Conservation (phyloP, 2,888 invertebrate genomes). For the Noctua janthina region DNA sequence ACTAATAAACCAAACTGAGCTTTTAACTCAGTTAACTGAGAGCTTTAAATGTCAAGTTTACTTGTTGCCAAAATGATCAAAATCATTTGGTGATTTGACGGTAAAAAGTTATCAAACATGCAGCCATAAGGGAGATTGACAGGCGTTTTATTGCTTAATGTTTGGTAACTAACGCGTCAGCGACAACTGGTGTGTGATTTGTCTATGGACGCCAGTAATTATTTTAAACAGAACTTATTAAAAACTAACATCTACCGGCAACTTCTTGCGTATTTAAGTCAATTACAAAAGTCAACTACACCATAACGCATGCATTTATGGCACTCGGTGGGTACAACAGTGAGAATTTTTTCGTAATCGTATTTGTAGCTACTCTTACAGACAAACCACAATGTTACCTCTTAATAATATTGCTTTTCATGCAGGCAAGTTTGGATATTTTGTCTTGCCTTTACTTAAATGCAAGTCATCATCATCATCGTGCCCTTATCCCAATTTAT, state of each 20-base stretch:
- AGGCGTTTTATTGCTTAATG: background rate
- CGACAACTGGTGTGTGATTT: background rate
- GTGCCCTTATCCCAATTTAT: too few species aligned
- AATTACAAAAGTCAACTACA: background rate
- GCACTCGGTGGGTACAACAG: background rate
- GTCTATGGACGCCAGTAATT: background rate
- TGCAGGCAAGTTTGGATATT: background rate
- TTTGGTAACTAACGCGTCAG: background rate
- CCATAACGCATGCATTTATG: background rate
- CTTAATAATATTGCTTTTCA: background rate
- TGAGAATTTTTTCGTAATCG: background rate
- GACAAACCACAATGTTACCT: background rate
- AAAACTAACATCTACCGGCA: background rate
- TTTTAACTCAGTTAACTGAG: background rate
- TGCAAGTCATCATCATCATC: too few species aligned
- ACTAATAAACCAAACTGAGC: background rate
- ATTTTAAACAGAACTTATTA: background rate
- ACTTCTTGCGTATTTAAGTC: background rate
- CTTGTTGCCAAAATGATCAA: background rate
- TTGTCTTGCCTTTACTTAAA: background rate
- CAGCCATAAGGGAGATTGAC: background rate
- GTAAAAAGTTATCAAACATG: background rate
- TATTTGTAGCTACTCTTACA: too few species aligned
- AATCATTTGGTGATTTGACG: background rate
- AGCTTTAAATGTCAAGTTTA: background rate